These are phyloP conservation scores for Daboia siamensis DNA, from an alignment of 2,113 vertebrate genomes.

Conservation along the genomic window DNA sequence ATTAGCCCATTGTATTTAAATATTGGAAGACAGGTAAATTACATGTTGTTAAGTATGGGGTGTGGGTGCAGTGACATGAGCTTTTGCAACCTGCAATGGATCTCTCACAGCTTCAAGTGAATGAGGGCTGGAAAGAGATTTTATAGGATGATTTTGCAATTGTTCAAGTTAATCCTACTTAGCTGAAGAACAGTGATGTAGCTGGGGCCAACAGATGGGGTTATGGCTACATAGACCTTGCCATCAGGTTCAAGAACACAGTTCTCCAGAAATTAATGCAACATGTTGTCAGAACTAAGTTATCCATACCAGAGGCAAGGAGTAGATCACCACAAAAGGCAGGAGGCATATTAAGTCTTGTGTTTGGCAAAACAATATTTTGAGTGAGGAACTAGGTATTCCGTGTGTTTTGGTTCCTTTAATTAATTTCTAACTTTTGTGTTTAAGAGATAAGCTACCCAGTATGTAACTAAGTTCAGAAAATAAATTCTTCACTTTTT, in stretches of 20 bases:
- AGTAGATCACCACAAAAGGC: not conserved
- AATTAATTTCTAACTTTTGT: not conserved
- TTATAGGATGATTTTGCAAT: not conserved
- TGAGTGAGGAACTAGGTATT: not conserved
- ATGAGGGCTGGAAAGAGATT: not conserved
- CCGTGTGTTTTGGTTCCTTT: not conserved
- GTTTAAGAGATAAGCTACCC: not conserved
- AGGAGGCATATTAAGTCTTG: not conserved
- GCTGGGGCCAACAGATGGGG: not conserved
- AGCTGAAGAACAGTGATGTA: not conserved
- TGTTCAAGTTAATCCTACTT: not conserved
- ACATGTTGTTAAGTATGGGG: slow-evolving; percentile 34
- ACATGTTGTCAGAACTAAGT: not conserved
- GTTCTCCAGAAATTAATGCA: not conserved
- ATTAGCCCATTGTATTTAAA: slow-evolving; percentile 41
- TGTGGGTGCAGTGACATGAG: not conserved
- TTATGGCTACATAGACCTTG: not conserved
- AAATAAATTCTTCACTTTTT: not conserved
- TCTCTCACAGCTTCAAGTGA: not conserved
- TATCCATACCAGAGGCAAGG: not conserved
- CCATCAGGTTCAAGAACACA: not conserved
- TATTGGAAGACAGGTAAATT: slow-evolving; percentile 39
- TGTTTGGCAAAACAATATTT: not conserved
- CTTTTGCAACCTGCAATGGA: not conserved
- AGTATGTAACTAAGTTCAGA: not conserved